A percentile compares a stretch with the other conserved stretches of the same genome.
Evolutionary conservation across 1,140 invertebrate genomes (phyloP).

Genomic region (Notospermus geniculatus): DNA sequence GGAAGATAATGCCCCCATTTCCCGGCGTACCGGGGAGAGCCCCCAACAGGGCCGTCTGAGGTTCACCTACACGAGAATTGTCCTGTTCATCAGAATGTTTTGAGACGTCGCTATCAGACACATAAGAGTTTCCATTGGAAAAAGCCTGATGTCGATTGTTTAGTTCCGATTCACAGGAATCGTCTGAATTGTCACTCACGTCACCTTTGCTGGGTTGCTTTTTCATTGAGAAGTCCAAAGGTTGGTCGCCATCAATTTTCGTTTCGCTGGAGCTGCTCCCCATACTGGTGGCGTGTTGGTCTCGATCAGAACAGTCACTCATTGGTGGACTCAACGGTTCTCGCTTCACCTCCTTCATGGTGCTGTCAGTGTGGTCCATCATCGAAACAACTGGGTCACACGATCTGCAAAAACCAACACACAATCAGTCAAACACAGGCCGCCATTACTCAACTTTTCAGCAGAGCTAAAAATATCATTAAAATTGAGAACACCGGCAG

Average conservation of each 20-base stretch:
- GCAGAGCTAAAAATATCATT: too few relatives aligned
- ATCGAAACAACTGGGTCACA: background rate
- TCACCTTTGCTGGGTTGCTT: conserved; percentile 15
- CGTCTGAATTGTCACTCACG: background rate
- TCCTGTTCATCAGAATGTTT: background rate
- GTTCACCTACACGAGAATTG: conserved; percentile 14
- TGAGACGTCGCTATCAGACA: background rate
- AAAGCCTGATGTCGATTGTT: conserved; percentile 21
- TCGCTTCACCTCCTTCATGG: conserved; percentile 3
- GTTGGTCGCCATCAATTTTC: conserved; percentile 18
- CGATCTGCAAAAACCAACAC: background rate
- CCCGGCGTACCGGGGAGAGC: background rate
- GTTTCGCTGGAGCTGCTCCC: background rate
- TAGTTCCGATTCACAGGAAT: conserved; percentile 19
- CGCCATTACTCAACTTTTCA: too few relatives aligned
- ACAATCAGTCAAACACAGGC: background rate
- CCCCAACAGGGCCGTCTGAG: background rate
- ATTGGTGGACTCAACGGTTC: background rate
- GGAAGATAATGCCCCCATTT: background rate
- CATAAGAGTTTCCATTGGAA: conserved; percentile 13
- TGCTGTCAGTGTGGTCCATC: background rate
- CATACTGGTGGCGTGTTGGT: background rate
- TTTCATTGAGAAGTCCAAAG: conserved; percentile 30
- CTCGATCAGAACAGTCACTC: conserved; percentile 1
- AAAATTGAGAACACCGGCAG: too few relatives aligned